Evolutionary conservation across 2,888 invertebrate genomes (phyloP), one percentile per base, ranked within the genome.

Genomic region (Calliphora vomitoria): DNA sequence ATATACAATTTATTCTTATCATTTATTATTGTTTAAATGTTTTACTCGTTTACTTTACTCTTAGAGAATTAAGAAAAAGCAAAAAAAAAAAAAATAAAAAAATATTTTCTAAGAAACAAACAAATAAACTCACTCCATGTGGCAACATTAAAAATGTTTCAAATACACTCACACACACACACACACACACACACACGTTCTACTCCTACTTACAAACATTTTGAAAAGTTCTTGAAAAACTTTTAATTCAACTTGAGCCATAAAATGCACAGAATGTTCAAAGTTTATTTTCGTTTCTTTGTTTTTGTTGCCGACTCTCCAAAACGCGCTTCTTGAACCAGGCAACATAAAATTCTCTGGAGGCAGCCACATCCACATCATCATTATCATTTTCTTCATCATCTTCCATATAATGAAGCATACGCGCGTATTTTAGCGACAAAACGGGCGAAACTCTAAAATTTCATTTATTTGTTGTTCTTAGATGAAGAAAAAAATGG

Each of bases 11-110:
- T 71, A 71, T 75, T 75, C 69, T 87, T 85, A 82, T 85, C 78
- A 82, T 87, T 87, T 87, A 87, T 87, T 87, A 85, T 82, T 85
- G 84, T 85, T 87, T 87, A 87, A 87, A 85, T 87, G 79, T 80
- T 85, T 87, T 85, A 87, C 55, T 80, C 79, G 50, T 82, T 85
- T 82, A 79, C 11, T 62, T 11, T 53, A 47, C n/a, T n/a, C n/a
- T n/a, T n/a, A 58, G 41, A 53, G n/a, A 18, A 13, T 44, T 44
- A 20, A 44, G 8, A 68, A 20, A 68, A 47, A 71, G n/a, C n/a
- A n/a, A n/a, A n/a, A n/a, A n/a, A n/a, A n/a, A n/a, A n/a, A n/a
- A n/a, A n/a, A n/a, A n/a, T n/a, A n/a, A n/a, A n/a, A n/a, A n/a
- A 35, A 35, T 13, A 58, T 47, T 5, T 76, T 58, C 15, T 44